Conservation (phyloP, 2,113 vertebrate genomes). For the Coryphaenoides rupestris region DNA sequence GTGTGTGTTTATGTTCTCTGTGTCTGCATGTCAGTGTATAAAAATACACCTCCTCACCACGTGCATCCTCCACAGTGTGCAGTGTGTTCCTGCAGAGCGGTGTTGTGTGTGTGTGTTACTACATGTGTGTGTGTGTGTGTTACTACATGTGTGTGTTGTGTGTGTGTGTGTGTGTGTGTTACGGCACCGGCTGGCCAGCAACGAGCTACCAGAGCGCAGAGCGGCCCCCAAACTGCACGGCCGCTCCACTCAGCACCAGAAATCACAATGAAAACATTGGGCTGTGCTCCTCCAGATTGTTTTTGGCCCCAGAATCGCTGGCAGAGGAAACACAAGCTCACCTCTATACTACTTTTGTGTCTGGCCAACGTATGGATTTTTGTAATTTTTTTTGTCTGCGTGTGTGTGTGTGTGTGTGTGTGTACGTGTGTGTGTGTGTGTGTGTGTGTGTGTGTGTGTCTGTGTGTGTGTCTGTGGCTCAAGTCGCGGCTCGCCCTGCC, state of each 20-base stretch:
- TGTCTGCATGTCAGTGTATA: too few species aligned
- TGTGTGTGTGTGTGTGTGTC: too few species aligned
- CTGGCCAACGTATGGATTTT: constrained; percentile 66
- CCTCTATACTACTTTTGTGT: constrained; percentile 64
- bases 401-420: background rate
- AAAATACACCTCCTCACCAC: too few species aligned
- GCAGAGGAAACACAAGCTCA: constrained; percentile 69
- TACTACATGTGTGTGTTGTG: too few species aligned
- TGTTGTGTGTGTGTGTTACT: too few species aligned
- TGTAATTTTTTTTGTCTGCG: constrained; percentile 49
- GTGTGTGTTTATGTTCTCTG: too few species aligned
- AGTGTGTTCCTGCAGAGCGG: too few species aligned
- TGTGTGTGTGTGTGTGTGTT: background rate
- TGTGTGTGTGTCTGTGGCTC: constrained; percentile 12
- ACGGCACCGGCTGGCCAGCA: constrained; percentile 34
- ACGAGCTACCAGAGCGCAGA: constrained; percentile 45
- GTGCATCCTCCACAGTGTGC: too few species aligned
- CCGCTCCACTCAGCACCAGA: constrained; percentile 69
- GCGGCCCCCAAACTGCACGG: constrained; percentile 44
- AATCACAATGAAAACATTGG: constrained; percentile 76
- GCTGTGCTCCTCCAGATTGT: constrained; percentile 69
- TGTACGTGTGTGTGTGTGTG: too few species aligned
- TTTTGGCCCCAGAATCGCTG: constrained; percentile 67
- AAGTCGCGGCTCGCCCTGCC: constrained; percentile 30
- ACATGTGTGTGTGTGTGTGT: too few species aligned